phyloP scores from a whole-genome alignment of 2,888 invertebrate genomes.

The Anoplius nigerrimus region DNA sequence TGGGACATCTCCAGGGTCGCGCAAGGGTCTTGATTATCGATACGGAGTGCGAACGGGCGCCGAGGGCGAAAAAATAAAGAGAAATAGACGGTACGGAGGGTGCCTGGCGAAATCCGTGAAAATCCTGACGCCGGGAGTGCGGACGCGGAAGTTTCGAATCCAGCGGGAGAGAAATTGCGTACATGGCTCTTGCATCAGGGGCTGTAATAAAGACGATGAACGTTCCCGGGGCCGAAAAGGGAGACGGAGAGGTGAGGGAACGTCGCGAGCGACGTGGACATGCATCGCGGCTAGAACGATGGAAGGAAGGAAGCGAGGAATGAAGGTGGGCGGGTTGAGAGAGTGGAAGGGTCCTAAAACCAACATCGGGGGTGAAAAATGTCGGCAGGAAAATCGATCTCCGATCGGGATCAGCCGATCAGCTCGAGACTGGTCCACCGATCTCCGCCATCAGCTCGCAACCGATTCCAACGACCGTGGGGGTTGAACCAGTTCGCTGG shows the following conservation, averaged over 20 bases:
- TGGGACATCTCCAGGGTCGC: slow-evolving; percentile 13
- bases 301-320: no score
- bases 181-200: slow-evolving; percentile 52
- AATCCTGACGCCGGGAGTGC: neutral
- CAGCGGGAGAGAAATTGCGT: slow-evolving; percentile 46
- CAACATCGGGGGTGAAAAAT: no score
- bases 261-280: neutral
- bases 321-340: no score
- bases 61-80: slow-evolving; percentile 13
- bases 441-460: no score
- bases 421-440: no score
- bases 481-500: neutral
- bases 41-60: slow-evolving; percentile 11
- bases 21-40: slow-evolving; percentile 28
- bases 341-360: no score
- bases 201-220: slow-evolving; percentile 47
- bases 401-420: no score
- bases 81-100: slow-evolving; percentile 4
- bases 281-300: no score
- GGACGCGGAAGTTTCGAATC: slow-evolving; percentile 44
- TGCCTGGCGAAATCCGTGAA: slow-evolving; percentile 18
- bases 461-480: no score
- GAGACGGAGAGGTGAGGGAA: slow-evolving; percentile 31
- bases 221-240: slow-evolving; percentile 14
- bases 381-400: no score